These are phyloP conservation scores for Bradypodion ventrale DNA, from an alignment of 2,797 vertebrate species.

Conservation along the genomic window DNA sequence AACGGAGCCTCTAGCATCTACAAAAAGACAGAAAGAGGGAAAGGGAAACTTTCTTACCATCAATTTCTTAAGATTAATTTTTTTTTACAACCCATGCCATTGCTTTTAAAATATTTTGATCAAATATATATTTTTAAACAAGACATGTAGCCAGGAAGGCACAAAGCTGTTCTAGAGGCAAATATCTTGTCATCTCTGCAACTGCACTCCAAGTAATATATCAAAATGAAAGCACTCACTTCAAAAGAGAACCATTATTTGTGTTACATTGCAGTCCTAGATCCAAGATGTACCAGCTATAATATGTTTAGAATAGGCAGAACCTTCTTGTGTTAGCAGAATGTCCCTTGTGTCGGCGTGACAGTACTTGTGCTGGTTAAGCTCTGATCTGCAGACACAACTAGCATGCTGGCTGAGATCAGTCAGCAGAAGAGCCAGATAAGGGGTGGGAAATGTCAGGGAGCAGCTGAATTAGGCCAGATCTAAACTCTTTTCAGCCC, in stretches of 20 bases:
- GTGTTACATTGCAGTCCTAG: not conserved
- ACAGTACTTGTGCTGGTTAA: too few relatives aligned
- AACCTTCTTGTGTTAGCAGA: too few relatives aligned
- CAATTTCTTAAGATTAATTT: not conserved
- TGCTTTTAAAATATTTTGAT: not conserved
- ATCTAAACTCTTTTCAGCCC: too few relatives aligned
- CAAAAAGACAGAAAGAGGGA: not conserved
- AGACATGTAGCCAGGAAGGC: not conserved
- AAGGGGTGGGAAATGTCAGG: too few relatives aligned
- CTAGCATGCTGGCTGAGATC: too few relatives aligned
- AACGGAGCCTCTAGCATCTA: not conserved
- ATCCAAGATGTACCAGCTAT: too few relatives aligned
- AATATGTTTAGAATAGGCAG: too few relatives aligned
- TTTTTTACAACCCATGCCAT: not conserved
- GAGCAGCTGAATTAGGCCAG: too few relatives aligned
- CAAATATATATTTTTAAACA: too few relatives aligned
- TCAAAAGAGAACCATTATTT: not conserved
- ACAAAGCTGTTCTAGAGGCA: not conserved
- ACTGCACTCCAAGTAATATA: not conserved
- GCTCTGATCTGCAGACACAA: too few relatives aligned
- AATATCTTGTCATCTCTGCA: not conserved
- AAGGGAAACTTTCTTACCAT: not conserved
- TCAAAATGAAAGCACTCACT: not conserved
- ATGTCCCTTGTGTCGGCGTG: too few relatives aligned
- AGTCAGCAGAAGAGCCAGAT: too few relatives aligned